A percentile compares a stretch with the other conserved stretches of the same genome.
Conservation (phyloP, 2,113 vertebrate genomes). For the Orthonyx spaldingii region DNA sequence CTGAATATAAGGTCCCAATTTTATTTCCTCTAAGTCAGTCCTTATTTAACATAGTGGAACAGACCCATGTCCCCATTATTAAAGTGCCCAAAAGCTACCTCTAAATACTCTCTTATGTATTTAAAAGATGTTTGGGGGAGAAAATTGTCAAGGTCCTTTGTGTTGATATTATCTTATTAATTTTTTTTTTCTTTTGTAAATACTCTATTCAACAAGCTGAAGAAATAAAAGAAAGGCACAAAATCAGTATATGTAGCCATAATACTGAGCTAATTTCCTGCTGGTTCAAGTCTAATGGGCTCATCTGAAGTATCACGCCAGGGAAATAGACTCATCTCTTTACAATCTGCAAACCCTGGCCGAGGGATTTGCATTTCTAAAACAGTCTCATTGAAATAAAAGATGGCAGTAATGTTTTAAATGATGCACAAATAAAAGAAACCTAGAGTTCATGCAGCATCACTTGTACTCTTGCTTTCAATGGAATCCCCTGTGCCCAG, state of each 20-base stretch:
- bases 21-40: not conserved
- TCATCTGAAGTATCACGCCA: not conserved
- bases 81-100: not conserved
- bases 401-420: not conserved
- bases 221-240: not conserved
- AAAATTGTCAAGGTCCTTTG: not conserved
- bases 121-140: not conserved
- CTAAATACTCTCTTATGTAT: not conserved
- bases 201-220: not conserved
- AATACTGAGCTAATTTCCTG: not conserved
- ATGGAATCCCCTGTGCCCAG: not conserved
- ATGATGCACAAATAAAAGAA: not conserved
- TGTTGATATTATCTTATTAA: not conserved
- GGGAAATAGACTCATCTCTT: not conserved
- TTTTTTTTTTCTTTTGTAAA: not conserved
- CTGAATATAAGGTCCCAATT: not conserved
- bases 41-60: not conserved
- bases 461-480: not conserved
- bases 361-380: not conserved
- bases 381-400: not conserved
- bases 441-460: not conserved
- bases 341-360: not conserved
- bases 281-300: not conserved
- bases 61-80: not conserved
- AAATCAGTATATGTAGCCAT: not conserved